A percentile compares a stretch with the other conserved stretches of the same genome.
Evolutionary conservation across 2,113 vertebrate genomes (phyloP).

Genomic region (Nothobranchius kuhntae): DNA sequence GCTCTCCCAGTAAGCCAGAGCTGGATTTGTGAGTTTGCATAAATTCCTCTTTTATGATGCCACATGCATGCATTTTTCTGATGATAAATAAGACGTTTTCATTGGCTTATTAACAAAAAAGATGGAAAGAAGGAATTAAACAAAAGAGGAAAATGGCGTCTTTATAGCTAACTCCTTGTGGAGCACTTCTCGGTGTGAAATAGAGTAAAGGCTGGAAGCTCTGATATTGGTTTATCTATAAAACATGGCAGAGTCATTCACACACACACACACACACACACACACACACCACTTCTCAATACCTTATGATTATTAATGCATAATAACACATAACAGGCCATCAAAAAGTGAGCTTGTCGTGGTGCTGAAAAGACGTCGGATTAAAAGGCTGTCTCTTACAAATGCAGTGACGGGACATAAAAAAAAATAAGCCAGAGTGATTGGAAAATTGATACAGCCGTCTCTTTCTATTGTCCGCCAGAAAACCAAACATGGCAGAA

Average conservation of each 20-base stretch:
- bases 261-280: constrained; percentile 14
- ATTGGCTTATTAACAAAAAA: constrained; percentile 37
- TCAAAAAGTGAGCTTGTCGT: constrained; percentile 48
- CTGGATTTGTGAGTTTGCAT: neutral
- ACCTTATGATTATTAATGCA: constrained; percentile 37
- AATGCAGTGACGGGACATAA: constrained; percentile 39
- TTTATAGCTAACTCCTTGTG: constrained; percentile 61
- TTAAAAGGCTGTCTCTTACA: constrained; percentile 43
- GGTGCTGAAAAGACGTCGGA: constrained; percentile 37
- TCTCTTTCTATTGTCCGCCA: constrained; percentile 52
- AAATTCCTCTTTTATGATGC: neutral
- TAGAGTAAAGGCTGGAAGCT: constrained; percentile 64
- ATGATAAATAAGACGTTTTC: constrained; percentile 38
- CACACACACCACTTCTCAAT: constrained; percentile 27
- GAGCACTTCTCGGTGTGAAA: constrained; percentile 61
- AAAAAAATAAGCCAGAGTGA: constrained; percentile 59
- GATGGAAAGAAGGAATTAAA: neutral
- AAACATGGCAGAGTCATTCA: constrained; percentile 59
- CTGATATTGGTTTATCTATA: constrained; percentile 75
- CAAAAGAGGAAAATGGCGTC: constrained; percentile 19
- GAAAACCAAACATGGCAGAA: constrained; percentile 43
- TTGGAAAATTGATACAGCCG: constrained; percentile 61
- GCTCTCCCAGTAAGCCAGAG: neutral
- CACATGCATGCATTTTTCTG: constrained; percentile 7
- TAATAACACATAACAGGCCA: constrained; percentile 50